Conservation (phyloP, 2,113 vertebrate genomes). For the Thunnus thynnus region DNA sequence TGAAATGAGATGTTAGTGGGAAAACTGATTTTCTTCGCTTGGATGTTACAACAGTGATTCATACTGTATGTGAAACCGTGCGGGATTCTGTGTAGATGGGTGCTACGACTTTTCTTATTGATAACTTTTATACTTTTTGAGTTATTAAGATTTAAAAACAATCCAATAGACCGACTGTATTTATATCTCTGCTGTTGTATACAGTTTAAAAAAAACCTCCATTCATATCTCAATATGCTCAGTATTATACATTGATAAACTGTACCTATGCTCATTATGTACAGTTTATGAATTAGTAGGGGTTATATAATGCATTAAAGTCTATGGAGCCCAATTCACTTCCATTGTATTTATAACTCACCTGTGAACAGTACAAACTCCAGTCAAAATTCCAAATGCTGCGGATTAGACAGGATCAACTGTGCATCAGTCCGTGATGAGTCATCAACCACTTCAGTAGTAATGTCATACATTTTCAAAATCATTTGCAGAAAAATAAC, state of each 20-base stretch:
- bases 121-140: conserved; percentile 78
- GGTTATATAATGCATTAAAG: conserved; percentile 66
- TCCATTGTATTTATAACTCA: conserved; percentile 7
- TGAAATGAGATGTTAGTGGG: conserved; percentile 52
- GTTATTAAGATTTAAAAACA: conserved; percentile 67
- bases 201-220: conserved; percentile 23
- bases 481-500: too few relatives aligned
- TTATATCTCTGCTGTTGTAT: conserved; percentile 68
- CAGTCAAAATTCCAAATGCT: too few relatives aligned
- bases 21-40: conserved; percentile 41
- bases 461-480: too few relatives aligned
- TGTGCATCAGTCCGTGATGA: too few relatives aligned
- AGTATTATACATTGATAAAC: conserved; percentile 46
- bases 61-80: conserved; percentile 16
- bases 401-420: too few relatives aligned
- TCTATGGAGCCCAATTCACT: conserved; percentile 55
- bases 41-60: conserved; percentile 32
- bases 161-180: conserved; percentile 68
- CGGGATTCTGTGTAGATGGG: conserved; percentile 65
- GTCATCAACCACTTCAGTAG: too few relatives aligned
- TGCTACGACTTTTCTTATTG: conserved; percentile 75
- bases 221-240: conserved; percentile 54
- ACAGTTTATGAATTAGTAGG: conserved; percentile 53
- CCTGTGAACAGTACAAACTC: not conserved
- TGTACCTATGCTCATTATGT: conserved; percentile 43